phyloP scores from a whole-genome alignment of 2,113 vertebrate genomes.

The Desmodus rotundus region DNA sequence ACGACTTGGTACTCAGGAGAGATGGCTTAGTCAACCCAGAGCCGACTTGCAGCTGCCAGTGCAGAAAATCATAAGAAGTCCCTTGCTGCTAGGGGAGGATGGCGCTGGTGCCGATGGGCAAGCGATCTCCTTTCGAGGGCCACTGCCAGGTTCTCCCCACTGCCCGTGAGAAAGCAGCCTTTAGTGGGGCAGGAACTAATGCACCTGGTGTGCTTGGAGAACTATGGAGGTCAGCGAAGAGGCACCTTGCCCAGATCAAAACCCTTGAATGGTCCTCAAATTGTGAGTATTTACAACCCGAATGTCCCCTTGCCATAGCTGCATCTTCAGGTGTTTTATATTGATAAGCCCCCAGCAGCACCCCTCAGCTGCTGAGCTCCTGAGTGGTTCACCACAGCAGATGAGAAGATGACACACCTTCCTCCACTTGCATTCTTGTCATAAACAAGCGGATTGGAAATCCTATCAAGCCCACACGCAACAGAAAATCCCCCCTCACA shows the following conservation, averaged over 20 bases:
- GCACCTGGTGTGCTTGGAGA: background rate
- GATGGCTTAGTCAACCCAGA: background rate
- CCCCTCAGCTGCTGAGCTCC: background rate
- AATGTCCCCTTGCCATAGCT: background rate
- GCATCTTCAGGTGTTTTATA: background rate
- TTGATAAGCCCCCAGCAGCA: background rate
- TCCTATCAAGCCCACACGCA: background rate
- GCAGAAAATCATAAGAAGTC: background rate
- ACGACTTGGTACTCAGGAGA: background rate
- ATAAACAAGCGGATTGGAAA: no score
- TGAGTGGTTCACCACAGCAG: background rate
- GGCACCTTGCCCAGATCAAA: background rate
- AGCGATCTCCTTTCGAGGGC: background rate
- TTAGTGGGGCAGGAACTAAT: background rate
- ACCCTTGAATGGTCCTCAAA: background rate
- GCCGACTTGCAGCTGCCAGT: background rate
- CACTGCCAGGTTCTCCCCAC: background rate
- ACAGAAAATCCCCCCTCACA: background rate
- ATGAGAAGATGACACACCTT: background rate
- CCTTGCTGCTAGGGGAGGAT: no score
- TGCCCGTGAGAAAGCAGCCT: background rate
- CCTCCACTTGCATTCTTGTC: background rate
- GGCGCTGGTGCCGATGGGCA: no score
- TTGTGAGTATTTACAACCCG: background rate
- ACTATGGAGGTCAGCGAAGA: background rate